phyloP scores from a whole-genome alignment of 1,140 invertebrate genomes.

The Brachionus rotundiformis region DNA sequence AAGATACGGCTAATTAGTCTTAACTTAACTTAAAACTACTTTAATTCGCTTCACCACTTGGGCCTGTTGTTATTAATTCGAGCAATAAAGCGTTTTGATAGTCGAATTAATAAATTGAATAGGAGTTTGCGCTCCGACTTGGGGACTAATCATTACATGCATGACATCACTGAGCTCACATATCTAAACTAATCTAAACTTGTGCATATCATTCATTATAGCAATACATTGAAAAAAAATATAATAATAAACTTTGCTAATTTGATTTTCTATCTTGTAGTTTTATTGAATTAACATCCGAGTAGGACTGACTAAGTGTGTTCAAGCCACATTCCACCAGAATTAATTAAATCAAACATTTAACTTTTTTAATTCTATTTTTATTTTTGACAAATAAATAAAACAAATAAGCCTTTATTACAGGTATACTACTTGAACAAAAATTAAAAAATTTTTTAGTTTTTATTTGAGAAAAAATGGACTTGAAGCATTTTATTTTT shows the following conservation, averaged over 20 bases:
- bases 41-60: not conserved
- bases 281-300: constrained; percentile 3
- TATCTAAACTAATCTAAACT: not conserved
- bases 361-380: not conserved
- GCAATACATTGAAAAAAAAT: too few relatives aligned
- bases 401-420: not conserved
- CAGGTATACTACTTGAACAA: not conserved
- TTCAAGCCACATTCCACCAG: not conserved
- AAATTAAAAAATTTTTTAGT: not conserved
- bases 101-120: not conserved
- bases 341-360: constrained; percentile 2
- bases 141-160: not conserved
- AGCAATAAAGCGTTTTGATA: not conserved
- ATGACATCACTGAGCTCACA: not conserved
- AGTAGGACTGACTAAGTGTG: not conserved
- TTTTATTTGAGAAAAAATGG: too few relatives aligned
- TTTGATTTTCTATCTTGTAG: constrained; percentile 4
- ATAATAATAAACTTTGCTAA: not conserved
- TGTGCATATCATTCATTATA: not conserved
- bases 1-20: constrained; percentile 4
- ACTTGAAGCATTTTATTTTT: too few relatives aligned
- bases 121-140: not conserved
- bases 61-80: not conserved
- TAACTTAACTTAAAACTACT: not conserved
- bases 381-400: not conserved